phyloP scores from a whole-genome alignment of 2,113 vertebrate genomes.

The Paedocypris sp. region DNA sequence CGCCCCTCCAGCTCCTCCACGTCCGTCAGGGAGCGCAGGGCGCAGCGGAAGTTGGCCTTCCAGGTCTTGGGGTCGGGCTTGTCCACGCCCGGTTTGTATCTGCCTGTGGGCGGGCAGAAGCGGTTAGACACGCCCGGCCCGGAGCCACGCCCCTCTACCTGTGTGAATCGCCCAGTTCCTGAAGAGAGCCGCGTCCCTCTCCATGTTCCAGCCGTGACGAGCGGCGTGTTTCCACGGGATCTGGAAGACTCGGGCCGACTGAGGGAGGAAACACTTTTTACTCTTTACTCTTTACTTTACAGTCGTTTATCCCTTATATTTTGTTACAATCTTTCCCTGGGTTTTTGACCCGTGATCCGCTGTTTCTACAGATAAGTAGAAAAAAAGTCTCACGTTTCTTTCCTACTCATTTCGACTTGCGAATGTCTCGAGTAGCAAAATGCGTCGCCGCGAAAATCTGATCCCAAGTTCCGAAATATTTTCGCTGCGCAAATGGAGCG shows the following conservation, averaged over 20 bases:
- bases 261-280: too few relatives aligned
- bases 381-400: too few relatives aligned
- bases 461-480: too few relatives aligned
- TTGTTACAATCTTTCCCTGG: too few relatives aligned
- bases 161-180: slow-evolving; percentile 69
- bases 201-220: slow-evolving; percentile 66
- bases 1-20: slow-evolving; percentile 60
- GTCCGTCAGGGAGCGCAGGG: slow-evolving; percentile 63
- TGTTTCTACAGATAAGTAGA: too few relatives aligned
- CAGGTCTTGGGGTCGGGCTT: slow-evolving; percentile 67
- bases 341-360: too few relatives aligned
- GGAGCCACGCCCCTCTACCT: slow-evolving; percentile 25
- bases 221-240: slow-evolving; percentile 70
- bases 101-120: slow-evolving; percentile 38
- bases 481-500: too few relatives aligned
- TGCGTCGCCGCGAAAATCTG: too few relatives aligned
- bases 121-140: background rate
- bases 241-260: slow-evolving; percentile 61
- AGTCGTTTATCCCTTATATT: too few relatives aligned
- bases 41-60: slow-evolving; percentile 71
- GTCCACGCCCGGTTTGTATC: slow-evolving; percentile 60
- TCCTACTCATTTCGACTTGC: too few relatives aligned
- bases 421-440: too few relatives aligned
- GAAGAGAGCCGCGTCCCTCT: slow-evolving; percentile 67
- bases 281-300: too few relatives aligned